Percentiles rank a stretch among this genome's conserved stretches.
These are phyloP conservation scores for Paramormyrops hopkinsi DNA, from an alignment of 2,797 vertebrate species.

Conservation along the genomic window DNA sequence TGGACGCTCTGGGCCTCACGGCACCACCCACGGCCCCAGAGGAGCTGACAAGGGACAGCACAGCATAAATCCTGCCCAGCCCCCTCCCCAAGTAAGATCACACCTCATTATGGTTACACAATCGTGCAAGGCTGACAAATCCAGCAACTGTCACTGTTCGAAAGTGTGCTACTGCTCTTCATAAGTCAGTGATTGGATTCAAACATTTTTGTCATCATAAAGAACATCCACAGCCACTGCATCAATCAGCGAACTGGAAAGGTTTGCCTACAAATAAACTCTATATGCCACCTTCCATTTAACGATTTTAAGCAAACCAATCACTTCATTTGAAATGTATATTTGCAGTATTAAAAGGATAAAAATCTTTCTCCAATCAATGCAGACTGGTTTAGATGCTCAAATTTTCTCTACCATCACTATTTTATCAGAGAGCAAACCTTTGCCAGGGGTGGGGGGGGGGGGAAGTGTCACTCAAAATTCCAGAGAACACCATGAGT, in stretches of 20 bases:
- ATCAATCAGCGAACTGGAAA: neutral
- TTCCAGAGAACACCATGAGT: neutral
- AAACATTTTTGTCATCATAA: neutral
- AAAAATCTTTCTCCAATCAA: neutral
- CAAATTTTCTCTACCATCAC: neutral
- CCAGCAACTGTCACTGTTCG: neutral
- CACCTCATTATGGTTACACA: neutral
- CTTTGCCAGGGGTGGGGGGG: neutral
- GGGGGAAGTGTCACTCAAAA: neutral
- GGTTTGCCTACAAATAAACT: neutral
- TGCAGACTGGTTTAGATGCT: neutral
- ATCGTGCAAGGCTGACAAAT: neutral
- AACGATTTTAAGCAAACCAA: neutral
- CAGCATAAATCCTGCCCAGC: neutral
- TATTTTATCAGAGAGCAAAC: neutral
- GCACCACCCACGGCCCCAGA: slow-evolving; percentile 16
- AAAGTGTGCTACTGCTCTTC: neutral
- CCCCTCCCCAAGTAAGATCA: neutral
- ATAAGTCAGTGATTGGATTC: neutral
- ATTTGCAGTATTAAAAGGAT: neutral
- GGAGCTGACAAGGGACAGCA: neutral
- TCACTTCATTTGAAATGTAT: neutral
- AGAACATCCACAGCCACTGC: neutral
- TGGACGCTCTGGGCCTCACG: slow-evolving; percentile 49
- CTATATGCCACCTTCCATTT: neutral